Percentiles rank a stretch among this genome's conserved stretches.
Evolutionary conservation across 2,113 vertebrate genomes (phyloP).

Genomic region (Spizaetus ornatus): DNA sequence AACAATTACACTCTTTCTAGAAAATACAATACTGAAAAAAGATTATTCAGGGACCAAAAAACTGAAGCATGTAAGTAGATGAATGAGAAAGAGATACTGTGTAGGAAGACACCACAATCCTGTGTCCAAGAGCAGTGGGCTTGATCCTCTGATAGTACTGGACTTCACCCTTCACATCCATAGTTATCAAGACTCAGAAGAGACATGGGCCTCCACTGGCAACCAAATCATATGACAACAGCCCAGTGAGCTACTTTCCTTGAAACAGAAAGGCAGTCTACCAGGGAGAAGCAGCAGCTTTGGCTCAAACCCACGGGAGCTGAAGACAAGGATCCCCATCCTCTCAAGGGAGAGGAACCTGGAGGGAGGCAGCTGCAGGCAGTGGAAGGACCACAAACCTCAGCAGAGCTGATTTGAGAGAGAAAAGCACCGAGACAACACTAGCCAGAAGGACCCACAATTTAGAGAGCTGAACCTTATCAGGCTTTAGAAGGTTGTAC

Average conservation of each 20-base stretch:
- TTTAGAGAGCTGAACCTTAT: neutral
- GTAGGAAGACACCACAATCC: neutral
- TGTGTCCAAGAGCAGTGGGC: neutral
- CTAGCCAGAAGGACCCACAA: neutral
- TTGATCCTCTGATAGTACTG: neutral
- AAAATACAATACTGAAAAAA: neutral
- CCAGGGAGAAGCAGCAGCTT: neutral
- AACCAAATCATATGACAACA: neutral
- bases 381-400: neutral
- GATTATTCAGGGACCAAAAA: neutral
- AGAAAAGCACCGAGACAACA: neutral
- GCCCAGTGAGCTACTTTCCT: neutral
- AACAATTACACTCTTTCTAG: neutral
- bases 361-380: accelerated
- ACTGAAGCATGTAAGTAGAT: neutral
- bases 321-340: neutral
- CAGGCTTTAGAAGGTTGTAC: neutral
- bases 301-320: neutral
- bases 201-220: neutral
- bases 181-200: neutral
- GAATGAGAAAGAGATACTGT: neutral
- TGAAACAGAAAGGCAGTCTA: neutral
- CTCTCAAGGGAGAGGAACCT: neutral
- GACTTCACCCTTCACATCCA: neutral
- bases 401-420: neutral